A percentile compares a stretch with the other conserved stretches of the same genome.
phyloP scores from a whole-genome alignment of 2,797 vertebrate species.

The Crypturellus tataupa region DNA sequence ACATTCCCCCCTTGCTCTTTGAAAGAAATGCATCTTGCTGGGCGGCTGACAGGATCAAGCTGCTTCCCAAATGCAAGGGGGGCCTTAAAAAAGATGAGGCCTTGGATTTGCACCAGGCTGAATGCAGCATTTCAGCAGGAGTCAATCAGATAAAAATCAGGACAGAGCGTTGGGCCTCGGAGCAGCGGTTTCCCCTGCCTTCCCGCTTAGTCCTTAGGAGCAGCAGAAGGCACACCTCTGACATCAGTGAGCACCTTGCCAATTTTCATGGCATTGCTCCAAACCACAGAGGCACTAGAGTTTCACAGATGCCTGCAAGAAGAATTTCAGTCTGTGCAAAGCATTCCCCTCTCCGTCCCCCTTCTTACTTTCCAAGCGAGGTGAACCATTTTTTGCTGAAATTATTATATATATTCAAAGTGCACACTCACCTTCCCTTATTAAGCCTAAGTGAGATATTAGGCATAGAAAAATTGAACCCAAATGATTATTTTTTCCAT shows the following conservation, averaged over 20 bases:
- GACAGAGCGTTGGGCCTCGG: neutral
- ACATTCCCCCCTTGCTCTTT: neutral
- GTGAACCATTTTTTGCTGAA: neutral
- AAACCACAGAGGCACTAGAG: constrained; percentile 8
- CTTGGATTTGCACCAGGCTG: constrained; percentile 33
- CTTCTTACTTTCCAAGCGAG: neutral
- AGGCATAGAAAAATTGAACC: neutral
- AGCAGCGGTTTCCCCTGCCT: neutral
- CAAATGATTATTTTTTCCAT: neutral
- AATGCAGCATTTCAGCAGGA: neutral
- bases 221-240: constrained; percentile 33
- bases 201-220: neutral
- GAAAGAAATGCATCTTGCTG: neutral
- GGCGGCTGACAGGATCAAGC: constrained; percentile 20
- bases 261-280: neutral
- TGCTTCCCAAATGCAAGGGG: constrained; percentile 1
- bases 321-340: neutral
- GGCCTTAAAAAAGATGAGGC: neutral
- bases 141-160: neutral
- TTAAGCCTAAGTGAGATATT: neutral
- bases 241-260: constrained; percentile 37
- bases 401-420: neutral
- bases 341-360: neutral
- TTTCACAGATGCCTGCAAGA: constrained; percentile 32
- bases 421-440: neutral